Conservation (phyloP, 2,888 invertebrate genomes). For the Sesia apiformis region DNA sequence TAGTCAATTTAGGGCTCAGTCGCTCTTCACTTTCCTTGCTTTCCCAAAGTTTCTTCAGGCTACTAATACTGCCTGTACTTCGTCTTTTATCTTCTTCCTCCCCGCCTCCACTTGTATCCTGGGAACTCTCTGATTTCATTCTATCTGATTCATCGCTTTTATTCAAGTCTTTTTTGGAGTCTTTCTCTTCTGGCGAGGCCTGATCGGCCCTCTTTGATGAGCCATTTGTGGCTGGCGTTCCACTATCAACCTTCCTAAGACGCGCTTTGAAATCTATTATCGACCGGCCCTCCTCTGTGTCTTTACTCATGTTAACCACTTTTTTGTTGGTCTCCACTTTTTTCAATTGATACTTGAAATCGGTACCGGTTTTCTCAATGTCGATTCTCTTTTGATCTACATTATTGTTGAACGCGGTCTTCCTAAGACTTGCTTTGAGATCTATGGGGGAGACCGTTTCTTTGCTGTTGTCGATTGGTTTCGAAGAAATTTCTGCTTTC, state of each 20-base stretch:
- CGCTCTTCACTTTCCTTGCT: slow-evolving; percentile 80
- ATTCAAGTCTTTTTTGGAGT: slow-evolving; percentile 24
- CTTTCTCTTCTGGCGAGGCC: slow-evolving; percentile 42
- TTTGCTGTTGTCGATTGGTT: slow-evolving; percentile 21
- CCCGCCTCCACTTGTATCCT: slow-evolving; percentile 47
- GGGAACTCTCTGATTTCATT: slow-evolving; percentile 47
- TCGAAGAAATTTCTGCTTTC: slow-evolving; percentile 27
- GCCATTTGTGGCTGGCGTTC: slow-evolving; percentile 40
- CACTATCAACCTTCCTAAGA: slow-evolving; percentile 84
- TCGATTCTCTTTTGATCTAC: slow-evolving; percentile 30
- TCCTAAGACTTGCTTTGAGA: slow-evolving; percentile 66
- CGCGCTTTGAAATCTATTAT: slow-evolving; percentile 90
- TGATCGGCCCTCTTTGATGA: slow-evolving; percentile 9
- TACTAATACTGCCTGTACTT: slow-evolving; percentile 94
- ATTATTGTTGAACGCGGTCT: slow-evolving; percentile 37
- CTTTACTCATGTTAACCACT: slow-evolving; percentile 60
- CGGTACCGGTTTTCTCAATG: slow-evolving; percentile 46
- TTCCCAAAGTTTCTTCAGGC: slow-evolving; percentile 94
- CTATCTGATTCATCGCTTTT: slow-evolving; percentile 57
- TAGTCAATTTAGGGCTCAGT: slow-evolving; percentile 77
- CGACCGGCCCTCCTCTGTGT: slow-evolving; percentile 69
- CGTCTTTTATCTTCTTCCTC: slow-evolving; percentile 89
- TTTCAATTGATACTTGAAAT: slow-evolving; percentile 81
- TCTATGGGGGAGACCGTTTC: slow-evolving; percentile 54
- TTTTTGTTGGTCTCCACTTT: slow-evolving; percentile 83